Conservation (phyloP, 2,113 vertebrate species). For the Oxyruncus cristatus region DNA sequence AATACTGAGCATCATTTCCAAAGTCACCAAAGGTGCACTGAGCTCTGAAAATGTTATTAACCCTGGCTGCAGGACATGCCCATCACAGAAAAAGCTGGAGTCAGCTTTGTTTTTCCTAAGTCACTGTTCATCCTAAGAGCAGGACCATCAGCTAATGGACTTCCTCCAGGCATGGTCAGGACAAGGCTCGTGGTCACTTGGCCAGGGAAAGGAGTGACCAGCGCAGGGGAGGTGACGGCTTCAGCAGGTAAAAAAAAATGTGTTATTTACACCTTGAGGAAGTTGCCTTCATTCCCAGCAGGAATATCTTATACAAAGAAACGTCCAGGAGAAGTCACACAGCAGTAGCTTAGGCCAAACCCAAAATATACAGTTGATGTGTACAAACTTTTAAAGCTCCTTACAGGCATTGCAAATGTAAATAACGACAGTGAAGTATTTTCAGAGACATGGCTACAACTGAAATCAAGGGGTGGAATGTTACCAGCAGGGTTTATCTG, state of each 20-base stretch:
- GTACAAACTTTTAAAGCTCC: conserved; percentile 71
- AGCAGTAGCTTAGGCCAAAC: conserved; percentile 66
- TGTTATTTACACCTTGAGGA: conserved; percentile 71
- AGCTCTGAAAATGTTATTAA: not conserved
- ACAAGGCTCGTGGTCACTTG: not conserved
- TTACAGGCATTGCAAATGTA: conserved; percentile 62
- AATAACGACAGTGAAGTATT: conserved; percentile 7
- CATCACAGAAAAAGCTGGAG: not conserved
- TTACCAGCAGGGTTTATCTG: conserved; percentile 10
- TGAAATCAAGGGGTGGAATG: conserved; percentile 36
- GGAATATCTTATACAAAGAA: conserved; percentile 58
- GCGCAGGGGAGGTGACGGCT: not conserved
- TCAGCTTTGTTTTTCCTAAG: not conserved
- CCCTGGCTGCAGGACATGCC: not conserved
- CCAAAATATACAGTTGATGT: conserved; percentile 73
- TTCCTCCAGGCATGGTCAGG: not conserved
- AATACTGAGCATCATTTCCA: not conserved
- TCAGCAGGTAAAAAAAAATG: conserved; percentile 59
- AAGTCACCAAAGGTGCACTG: not conserved
- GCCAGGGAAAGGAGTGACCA: not conserved
- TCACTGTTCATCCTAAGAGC: not conserved
- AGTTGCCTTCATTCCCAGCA: conserved; percentile 57
- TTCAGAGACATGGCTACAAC: conserved; percentile 18
- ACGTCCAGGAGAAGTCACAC: conserved; percentile 52
- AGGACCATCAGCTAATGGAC: not conserved